Percentiles rank a stretch among this genome's conserved stretches.
These are phyloP conservation scores for Vidua macroura DNA, from an alignment of 2,113 vertebrate genomes.

Conservation along the genomic window DNA sequence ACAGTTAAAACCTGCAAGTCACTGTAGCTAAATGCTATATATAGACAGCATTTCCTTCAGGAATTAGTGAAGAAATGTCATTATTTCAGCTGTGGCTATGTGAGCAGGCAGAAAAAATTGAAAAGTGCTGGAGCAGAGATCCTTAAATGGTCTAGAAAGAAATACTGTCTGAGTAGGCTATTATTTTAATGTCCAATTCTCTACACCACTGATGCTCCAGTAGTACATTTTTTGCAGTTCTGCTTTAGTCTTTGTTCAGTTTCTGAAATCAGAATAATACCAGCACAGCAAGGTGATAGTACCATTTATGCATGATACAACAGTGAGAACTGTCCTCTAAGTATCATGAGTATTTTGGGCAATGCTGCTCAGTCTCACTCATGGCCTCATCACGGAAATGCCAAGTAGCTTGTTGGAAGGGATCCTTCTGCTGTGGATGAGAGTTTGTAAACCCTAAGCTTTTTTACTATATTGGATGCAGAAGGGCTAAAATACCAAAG, in stretches of 20 bases:
- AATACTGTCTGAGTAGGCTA: background rate
- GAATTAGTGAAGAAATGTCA: background rate
- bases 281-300: background rate
- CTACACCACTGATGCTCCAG: background rate
- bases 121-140: background rate
- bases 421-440: background rate
- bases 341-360: background rate
- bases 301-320: rapidly evolving
- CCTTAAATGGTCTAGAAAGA: background rate
- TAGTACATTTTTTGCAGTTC: background rate
- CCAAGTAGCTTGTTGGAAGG: background rate
- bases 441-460: background rate
- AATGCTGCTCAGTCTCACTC: background rate
- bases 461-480: background rate
- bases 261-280: background rate
- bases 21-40: background rate
- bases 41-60: background rate
- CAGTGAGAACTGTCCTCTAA: background rate
- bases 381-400: background rate
- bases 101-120: background rate
- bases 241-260: background rate
- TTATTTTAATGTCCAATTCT: background rate
- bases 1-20: background rate
- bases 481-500: background rate
- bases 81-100: background rate